Percentiles rank a stretch among this genome's conserved stretches.
These are phyloP conservation scores for Silurus asotus DNA, from an alignment of 2,113 vertebrate genomes.

Conservation along the genomic window DNA sequence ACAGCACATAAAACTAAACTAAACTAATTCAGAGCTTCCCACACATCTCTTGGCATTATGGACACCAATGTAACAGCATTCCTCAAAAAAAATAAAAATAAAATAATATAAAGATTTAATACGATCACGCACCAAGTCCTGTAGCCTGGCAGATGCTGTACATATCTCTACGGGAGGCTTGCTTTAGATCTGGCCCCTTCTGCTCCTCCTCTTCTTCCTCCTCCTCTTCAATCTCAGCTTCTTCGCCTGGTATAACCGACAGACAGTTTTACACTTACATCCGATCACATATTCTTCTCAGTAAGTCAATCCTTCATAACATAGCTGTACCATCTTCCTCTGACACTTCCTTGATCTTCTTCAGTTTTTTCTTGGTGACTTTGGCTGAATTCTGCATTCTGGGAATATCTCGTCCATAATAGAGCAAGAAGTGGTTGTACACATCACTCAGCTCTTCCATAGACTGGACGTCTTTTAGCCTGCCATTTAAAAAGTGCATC, in stretches of 20 bases:
- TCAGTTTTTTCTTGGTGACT: conserved; percentile 86
- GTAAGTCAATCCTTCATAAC: background rate
- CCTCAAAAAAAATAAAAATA: background rate
- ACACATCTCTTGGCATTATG: background rate
- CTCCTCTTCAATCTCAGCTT: conserved; percentile 73
- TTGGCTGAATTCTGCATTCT: conserved; percentile 97
- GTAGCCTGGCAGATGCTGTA: conserved; percentile 96
- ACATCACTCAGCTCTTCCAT: conserved; percentile 94
- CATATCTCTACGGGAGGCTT: conserved; percentile 96
- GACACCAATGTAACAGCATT: background rate
- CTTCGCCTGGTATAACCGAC: conserved; percentile 62
- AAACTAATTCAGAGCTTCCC: background rate
- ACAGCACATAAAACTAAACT: background rate
- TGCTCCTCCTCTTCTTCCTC: conserved; percentile 88
- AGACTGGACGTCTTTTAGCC: conserved; percentile 95
- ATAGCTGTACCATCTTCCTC: conserved; percentile 77
- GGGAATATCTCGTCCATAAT: conserved; percentile 96
- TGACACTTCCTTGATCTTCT: conserved; percentile 86
- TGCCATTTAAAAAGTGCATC: conserved; percentile 47
- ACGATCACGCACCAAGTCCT: conserved; percentile 82
- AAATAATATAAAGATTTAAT: background rate
- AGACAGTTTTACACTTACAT: background rate
- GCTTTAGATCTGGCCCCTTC: conserved; percentile 94
- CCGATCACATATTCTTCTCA: background rate
- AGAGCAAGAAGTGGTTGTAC: conserved; percentile 96